Conservation (phyloP, 2,888 invertebrate species). For the Bibio marci region DNA sequence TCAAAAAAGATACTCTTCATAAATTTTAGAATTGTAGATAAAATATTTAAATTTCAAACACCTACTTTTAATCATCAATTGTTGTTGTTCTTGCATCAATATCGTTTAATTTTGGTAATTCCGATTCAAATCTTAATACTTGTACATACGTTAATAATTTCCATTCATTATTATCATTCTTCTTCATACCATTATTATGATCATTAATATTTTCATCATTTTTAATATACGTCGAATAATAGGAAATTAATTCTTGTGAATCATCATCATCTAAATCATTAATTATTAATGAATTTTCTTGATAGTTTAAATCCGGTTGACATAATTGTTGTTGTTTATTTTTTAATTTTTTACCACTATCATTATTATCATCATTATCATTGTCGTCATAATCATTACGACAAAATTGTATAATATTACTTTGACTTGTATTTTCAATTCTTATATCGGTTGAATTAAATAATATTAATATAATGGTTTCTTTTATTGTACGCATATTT, state of each 20-base stretch:
- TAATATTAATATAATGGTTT: slow-evolving; percentile 59
- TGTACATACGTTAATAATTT: slow-evolving; percentile 48
- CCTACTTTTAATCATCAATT: no score
- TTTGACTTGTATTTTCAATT: slow-evolving; percentile 61
- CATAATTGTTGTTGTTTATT: slow-evolving; percentile 25
- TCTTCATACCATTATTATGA: no score
- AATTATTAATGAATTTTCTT: slow-evolving; percentile 53
- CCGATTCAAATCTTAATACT: slow-evolving; percentile 51
- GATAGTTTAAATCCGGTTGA: slow-evolving; percentile 57
- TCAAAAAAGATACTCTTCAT: no score
- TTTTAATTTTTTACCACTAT: slow-evolving; percentile 7
- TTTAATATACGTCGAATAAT: slow-evolving; percentile 44
- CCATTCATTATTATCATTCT: slow-evolving; percentile 36
- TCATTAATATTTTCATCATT: slow-evolving; percentile 20
- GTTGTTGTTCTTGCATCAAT: slow-evolving; percentile 18
- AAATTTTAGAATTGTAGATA: no score
- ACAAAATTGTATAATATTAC: slow-evolving; percentile 61
- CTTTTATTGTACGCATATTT: slow-evolving; percentile 40
- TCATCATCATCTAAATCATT: slow-evolving; percentile 60
- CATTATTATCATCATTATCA: slow-evolving; percentile 17
- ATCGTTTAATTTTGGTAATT: slow-evolving; percentile 51
- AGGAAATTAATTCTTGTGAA: slow-evolving; percentile 60
- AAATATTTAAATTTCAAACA: no score
- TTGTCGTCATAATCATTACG: slow-evolving; percentile 19
- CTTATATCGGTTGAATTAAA: slow-evolving; percentile 57